A percentile compares a stretch with the other conserved stretches of the same genome.
These are phyloP conservation scores for mouse (Mus musculus) DNA, from an alignment of 2,113 vertebrate species.

Conservation along the genomic window DNA sequence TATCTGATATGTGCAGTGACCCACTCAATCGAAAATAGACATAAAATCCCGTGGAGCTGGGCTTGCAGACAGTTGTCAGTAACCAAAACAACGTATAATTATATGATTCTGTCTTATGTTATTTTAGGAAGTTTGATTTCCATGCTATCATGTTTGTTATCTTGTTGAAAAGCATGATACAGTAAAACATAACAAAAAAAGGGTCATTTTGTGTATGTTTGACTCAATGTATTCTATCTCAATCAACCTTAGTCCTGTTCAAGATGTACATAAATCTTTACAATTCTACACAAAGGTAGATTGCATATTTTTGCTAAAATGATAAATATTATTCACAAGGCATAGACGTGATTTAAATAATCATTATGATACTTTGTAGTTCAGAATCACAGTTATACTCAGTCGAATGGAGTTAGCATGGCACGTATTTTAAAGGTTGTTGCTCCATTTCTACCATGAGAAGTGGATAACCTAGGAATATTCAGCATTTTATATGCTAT, in stretches of 20 bases:
- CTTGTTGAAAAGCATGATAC: not conserved
- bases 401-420: not conserved
- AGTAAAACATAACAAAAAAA: not conserved
- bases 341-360: not conserved
- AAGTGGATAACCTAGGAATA: not conserved
- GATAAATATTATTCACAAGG: not conserved
- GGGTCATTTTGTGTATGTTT: not conserved
- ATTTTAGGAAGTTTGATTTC: constrained; percentile 3
- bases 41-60: not conserved
- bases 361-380: not conserved
- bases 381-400: not conserved
- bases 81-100: not conserved
- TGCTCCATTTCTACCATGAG: not conserved
- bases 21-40: too few relatives aligned
- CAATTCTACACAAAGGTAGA: not conserved
- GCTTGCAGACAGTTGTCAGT: not conserved
- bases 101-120: not conserved
- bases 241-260: not conserved
- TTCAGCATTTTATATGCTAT: not conserved
- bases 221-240: not conserved
- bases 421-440: not conserved
- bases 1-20: not conserved
- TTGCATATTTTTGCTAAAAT: not conserved
- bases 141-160: not conserved
- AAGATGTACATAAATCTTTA: not conserved